These are phyloP conservation scores for Calephelis nemesis DNA, from an alignment of 1,140 invertebrate species.

Conservation along the genomic window DNA sequence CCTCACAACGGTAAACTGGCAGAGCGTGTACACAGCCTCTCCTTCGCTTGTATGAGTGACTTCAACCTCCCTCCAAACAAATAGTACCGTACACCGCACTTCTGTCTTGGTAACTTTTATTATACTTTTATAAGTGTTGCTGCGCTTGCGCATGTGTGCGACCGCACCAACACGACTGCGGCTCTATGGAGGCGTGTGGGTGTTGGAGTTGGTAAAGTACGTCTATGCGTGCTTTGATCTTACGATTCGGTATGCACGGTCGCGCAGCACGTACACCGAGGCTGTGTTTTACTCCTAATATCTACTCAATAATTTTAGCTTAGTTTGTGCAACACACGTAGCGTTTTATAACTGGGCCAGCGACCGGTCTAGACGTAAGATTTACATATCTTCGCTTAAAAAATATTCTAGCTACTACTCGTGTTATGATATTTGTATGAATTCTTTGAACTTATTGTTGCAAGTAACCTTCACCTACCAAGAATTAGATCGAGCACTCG, in stretches of 20 bases:
- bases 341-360: conserved; percentile 49
- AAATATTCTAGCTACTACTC: background rate
- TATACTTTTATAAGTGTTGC: conserved; percentile 73
- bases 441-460: conserved; percentile 27
- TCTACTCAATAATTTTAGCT: conserved; percentile 75
- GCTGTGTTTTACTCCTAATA: conserved; percentile 74
- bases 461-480: conserved; percentile 42
- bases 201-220: conserved; percentile 68
- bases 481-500: conserved; percentile 47
- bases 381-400: conserved; percentile 37
- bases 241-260: conserved; percentile 77
- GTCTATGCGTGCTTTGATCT: conserved; percentile 76
- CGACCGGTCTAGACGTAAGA: conserved; percentile 30
- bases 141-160: conserved; percentile 54
- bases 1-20: conserved; percentile 78
- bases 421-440: conserved; percentile 12
- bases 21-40: conserved; percentile 68
- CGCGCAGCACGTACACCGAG: conserved; percentile 67
- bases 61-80: conserved; percentile 75
- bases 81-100: conserved; percentile 75
- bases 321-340: conserved; percentile 70
- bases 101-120: conserved; percentile 74
- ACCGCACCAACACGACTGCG: conserved; percentile 34
- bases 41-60: conserved; percentile 69
- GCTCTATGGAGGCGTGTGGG: conserved; percentile 53